Evolutionary conservation across 1,140 invertebrate species (phyloP), one percentile per base, ranked within the genome.

Genomic region (Trachelipus rathkii): DNA sequence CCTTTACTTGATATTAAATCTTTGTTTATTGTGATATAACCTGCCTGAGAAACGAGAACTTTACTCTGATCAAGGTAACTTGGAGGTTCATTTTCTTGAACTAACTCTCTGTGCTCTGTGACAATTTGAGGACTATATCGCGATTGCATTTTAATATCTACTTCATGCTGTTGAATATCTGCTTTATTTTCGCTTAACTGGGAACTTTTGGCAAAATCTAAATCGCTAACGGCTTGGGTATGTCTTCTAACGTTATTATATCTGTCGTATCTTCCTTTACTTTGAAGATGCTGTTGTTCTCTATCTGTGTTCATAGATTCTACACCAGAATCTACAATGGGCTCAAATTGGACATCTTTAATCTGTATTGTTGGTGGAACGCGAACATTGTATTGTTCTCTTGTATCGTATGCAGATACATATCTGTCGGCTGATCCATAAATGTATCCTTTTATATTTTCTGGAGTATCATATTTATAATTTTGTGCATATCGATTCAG

Each of bases 41-140:
- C 92, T 7, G 91, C 91, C 82, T 92, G 90, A 0, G 91, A 92
- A n/a, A 93, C 91, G 77, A 92, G 89, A 6, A 92, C 88, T 73
- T 79, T 79, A 44, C 79, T 78, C 76, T 88, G 75, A 23, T 78
- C 79, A 45, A 60, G 19, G 50, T 76, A 78, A 11, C 74, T 76
- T 19, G 79, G 78, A 70, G 76, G 79, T 53, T 82, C 80, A 3
- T 80, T 75, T 24, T 87, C 86, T 83, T 87, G 86, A 82, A 88
- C 85, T 77, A 82, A 83, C 83, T 89, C 87, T 82, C 85, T 70
- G n/a, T 81, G 77, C 19, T 81, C 79, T 68, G 77, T 71, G 8
- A 24, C 69, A 33, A 73, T 74, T 46, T 78, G 77, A 44, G 77
- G 77, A 72, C 75, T 78, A 68, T 78, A 77, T 23, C 75, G 67